Percentiles rank a stretch among this genome's conserved stretches.
Evolutionary conservation across 2,888 invertebrate species (phyloP).

Genomic region (Spatulosminthurus flaviceps): DNA sequence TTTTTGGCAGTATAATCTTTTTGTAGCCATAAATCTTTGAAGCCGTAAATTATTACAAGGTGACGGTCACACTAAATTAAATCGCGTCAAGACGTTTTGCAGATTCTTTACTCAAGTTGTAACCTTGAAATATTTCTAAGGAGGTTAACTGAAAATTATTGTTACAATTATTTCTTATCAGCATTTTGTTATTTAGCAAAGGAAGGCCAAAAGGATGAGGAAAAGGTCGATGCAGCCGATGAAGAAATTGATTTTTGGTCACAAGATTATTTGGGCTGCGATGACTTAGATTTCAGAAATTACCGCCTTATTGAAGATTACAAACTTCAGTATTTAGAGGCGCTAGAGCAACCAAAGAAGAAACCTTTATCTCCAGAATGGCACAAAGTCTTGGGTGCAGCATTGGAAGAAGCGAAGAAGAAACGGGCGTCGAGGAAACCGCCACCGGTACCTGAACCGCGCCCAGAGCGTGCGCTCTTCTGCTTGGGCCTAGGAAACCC

Average conservation of each 20-base stretch:
- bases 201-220: no score
- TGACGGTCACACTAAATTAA: no score
- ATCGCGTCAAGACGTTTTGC: no score
- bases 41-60: no score
- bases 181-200: no score
- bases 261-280: conserved; percentile 21
- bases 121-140: no score
- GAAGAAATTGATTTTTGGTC: conserved; percentile 30
- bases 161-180: no score
- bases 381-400: conserved; percentile 25
- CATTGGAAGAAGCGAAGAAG: conserved; percentile 30
- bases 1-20: no score
- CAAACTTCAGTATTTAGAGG: conserved; percentile 22
- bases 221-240: no score
- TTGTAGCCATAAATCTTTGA: no score
- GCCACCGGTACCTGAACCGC: conserved; percentile 50
- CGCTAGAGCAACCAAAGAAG: conserved; percentile 18
- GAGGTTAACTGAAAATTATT: no score
- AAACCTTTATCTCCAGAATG: conserved; percentile 29
- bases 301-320: conserved; percentile 31
- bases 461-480: conserved; percentile 59
- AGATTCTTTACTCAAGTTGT: no score
- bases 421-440: background rate
- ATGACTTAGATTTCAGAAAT: conserved; percentile 17
- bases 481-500: conserved; percentile 60